Base-by-base conservation (phyloP, 2,797 vertebrate species). In the Anguilla obscura region DNA sequence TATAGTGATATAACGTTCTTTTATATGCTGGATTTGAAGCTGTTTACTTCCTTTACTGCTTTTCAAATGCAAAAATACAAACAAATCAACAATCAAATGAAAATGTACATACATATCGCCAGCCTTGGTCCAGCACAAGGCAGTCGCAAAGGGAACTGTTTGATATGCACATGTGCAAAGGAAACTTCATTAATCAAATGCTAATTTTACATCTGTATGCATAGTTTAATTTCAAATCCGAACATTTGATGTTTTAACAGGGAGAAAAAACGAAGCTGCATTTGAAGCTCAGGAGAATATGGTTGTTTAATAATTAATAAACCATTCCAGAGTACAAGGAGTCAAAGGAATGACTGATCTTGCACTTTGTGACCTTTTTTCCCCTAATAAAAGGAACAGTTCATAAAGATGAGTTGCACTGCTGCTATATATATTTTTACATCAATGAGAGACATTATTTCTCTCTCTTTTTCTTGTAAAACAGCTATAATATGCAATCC, bases 221-320 rank as follows among this genome's bases (percentile, higher is more conserved):
- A 84, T 8, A 66, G 84, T 83, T 85, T 86, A 83, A 88, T 60
- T 86, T 86, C 45, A 86, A 80, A 88, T 71, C 83, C 76, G 6
- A 82, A 84, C 86, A 88, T 89, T 88, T 88, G 85, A 89, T 89
- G 89, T 89, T 89, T 86, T 76, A 88, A 89, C 52, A 63, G 80
- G 84, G 80, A 86, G 40, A 21, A 88, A 89, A n/a, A 82, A 82
- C 16, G 45, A 82, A 82, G 79, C 45, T 50, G 79, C 6, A 86
- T 89, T 86, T 24, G 63, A 85, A 86, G 54, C 87, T 76, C 87
- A 50, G 66, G 85, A 89, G 89, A 52, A 60, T 86, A 79, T n/a
- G 71, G 84, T 56, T 69, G 9, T 71, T 89, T 84, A 86, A 89
- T 89, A 86, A 88, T 89, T 88, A 84, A 89, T 88, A 58, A 48